Base-by-base conservation (phyloP, 2,797 vertebrate species). In the Orestias chungarensis region DNA sequence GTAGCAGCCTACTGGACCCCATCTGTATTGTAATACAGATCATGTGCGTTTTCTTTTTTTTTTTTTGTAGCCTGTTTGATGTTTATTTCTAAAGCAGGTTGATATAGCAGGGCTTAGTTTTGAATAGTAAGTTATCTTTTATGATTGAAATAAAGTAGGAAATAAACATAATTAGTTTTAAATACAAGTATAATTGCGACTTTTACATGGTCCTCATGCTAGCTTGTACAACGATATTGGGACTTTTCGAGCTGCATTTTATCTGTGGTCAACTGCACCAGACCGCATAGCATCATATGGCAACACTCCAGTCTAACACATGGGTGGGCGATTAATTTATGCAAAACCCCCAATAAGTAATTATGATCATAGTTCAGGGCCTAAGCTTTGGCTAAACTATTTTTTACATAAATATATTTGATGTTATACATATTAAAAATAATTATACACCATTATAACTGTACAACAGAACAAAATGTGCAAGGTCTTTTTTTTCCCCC, bases 1-100 rank as follows among this genome's bases (percentile, higher is more conserved):
- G 91, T 94, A 90, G 91, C 88, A 87, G 81, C 74, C 87, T 88
- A 91, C 80, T 83, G 91, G 89, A 90, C 86, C 86, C 81, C 79
- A 84, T 87, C 83, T 88, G 85, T 83, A 87, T 88, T 82, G 64
- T 70, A 64, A 84, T 77, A 81, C 75, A 38, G 50, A 64, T 42
- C 1, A 27, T 69, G 40, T 64, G 31, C 69, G 15, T 57, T 49
- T 65, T 31, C 9, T 29, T 27, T 71, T 18, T 57, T 49, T 65
- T 31, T 9, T 29, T 27, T 23, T 27, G 35, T 20, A 33, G 27
- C 20, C 25, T 33, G n/a, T 55, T 68, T 54, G 42, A 35, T 33
- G 29, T 9, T 15, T 17, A 57, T 35, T 59, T 18, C 55, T 23
- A 35, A 35, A 35, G 31, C 31, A 20, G 4, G 4, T 59, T 15